Percentiles rank a stretch among this genome's conserved stretches.
Conservation (phyloP, 2,797 vertebrate genomes). For the Fistularia commersonii region DNA sequence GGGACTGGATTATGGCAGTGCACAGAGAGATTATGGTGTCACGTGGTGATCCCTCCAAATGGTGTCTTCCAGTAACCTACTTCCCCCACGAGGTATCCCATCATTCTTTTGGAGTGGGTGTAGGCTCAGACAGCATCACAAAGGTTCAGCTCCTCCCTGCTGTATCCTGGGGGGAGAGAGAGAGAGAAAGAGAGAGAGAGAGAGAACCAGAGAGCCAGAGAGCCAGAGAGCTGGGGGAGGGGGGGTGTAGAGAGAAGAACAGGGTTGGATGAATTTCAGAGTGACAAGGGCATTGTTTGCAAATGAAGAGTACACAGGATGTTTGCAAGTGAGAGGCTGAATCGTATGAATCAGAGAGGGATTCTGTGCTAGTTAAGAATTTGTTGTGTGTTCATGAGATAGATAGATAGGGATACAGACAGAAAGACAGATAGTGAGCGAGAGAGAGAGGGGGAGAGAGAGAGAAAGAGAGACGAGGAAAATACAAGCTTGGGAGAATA, state of each 20-base stretch:
- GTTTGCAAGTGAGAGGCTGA: too few relatives aligned
- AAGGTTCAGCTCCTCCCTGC: slow-evolving; percentile 58
- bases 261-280: slow-evolving; percentile 10
- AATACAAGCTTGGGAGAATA: slow-evolving; percentile 15
- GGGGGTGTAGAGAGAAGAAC: too few relatives aligned
- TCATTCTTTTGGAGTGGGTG: slow-evolving; percentile 42
- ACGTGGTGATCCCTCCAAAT: slow-evolving; percentile 46
- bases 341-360: too few relatives aligned
- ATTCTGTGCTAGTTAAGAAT: too few relatives aligned
- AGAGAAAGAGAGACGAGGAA: slow-evolving; percentile 17
- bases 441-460: slow-evolving; percentile 34
- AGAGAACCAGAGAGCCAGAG: not conserved
- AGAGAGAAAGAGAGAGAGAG: not conserved
- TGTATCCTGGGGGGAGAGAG: slow-evolving; percentile 33
- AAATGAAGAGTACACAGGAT: too few relatives aligned
- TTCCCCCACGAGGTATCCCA: slow-evolving; percentile 34
- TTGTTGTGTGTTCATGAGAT: not conserved
- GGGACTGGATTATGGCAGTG: slow-evolving; percentile 44
- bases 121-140: slow-evolving; percentile 53
- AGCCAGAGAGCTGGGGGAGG: not conserved
- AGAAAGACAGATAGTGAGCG: slow-evolving; percentile 17
- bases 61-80: slow-evolving; percentile 43
- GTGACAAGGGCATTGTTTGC: too few relatives aligned
- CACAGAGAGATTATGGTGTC: slow-evolving; percentile 56
- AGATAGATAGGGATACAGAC: not conserved